A percentile compares a stretch with the other conserved stretches of the same genome.
These are phyloP conservation scores for Isichthys henryi DNA, from an alignment of 2,113 vertebrate genomes.

Conservation along the genomic window DNA sequence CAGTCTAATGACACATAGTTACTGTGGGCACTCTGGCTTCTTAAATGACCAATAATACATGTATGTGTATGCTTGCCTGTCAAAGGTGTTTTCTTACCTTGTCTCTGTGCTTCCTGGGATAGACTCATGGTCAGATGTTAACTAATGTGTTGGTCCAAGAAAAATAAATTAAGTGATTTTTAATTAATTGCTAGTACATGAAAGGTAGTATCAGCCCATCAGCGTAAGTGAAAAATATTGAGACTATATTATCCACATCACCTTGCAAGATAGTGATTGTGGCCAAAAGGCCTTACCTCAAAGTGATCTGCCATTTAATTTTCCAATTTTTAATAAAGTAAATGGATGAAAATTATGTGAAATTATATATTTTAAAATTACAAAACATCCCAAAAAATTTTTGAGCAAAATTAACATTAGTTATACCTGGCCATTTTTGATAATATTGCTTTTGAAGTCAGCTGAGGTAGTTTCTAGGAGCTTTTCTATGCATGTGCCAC, in stretches of 20 bases:
- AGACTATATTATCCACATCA: background rate
- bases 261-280: background rate
- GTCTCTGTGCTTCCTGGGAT: background rate
- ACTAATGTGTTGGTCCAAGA: background rate
- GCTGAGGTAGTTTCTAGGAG: background rate
- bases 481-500: background rate
- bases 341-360: background rate
- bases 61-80: background rate
- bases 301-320: background rate
- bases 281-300: background rate
- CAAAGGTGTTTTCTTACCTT: background rate
- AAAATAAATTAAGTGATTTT: background rate
- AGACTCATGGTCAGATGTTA: background rate
- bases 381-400: too few species aligned
- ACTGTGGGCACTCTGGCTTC: background rate
- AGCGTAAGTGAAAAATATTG: background rate
- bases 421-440: background rate
- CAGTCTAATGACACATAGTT: background rate
- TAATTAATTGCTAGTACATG: background rate
- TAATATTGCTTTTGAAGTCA: background rate
- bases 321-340: background rate
- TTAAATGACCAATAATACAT: background rate
- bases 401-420: too few species aligned
- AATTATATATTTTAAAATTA: background rate
- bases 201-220: background rate